phyloP scores from a whole-genome alignment of 2,797 vertebrate species.

The Spondyliosoma cantharus region DNA sequence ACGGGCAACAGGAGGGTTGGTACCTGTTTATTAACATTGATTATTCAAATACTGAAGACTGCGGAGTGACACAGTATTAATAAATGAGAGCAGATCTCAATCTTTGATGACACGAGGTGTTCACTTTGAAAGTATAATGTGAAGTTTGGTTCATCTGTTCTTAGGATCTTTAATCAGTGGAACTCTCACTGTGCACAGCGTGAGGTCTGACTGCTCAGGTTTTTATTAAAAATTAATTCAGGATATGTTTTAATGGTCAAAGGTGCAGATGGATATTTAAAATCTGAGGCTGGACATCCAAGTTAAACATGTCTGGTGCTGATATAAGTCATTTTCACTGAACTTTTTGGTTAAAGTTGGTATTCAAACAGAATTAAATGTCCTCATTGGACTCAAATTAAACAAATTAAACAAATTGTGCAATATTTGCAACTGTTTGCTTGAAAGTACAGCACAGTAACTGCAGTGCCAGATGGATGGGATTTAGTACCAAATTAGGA shows the following conservation, averaged over 20 bases:
- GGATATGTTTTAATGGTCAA: background rate
- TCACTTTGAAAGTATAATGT: background rate
- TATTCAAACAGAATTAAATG: constrained; percentile 19
- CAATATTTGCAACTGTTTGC: background rate
- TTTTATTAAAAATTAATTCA: constrained; percentile 7
- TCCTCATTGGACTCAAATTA: constrained; percentile 12
- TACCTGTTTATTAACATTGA: constrained; percentile 24
- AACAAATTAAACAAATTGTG: constrained; percentile 22
- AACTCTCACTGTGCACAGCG: constrained; percentile 12
- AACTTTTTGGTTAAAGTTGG: constrained; percentile 16
- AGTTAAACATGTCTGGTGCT: background rate
- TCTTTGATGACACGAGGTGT: constrained; percentile 12
- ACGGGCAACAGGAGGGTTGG: background rate
- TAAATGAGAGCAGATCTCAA: constrained; percentile 11
- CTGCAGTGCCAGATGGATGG: constrained; percentile 33
- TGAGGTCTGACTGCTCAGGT: background rate
- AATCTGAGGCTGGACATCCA: background rate
- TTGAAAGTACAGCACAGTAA: background rate
- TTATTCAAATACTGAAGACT: constrained; percentile 18
- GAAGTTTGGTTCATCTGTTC: background rate
- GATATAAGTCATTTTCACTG: background rate
- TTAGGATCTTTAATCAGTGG: background rate
- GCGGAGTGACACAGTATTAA: background rate
- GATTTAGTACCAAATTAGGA: constrained; percentile 47
- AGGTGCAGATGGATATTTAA: constrained; percentile 9